These are phyloP conservation scores for Seriola quinqueradiata DNA, from an alignment of 2,113 vertebrate species.

Conservation along the genomic window DNA sequence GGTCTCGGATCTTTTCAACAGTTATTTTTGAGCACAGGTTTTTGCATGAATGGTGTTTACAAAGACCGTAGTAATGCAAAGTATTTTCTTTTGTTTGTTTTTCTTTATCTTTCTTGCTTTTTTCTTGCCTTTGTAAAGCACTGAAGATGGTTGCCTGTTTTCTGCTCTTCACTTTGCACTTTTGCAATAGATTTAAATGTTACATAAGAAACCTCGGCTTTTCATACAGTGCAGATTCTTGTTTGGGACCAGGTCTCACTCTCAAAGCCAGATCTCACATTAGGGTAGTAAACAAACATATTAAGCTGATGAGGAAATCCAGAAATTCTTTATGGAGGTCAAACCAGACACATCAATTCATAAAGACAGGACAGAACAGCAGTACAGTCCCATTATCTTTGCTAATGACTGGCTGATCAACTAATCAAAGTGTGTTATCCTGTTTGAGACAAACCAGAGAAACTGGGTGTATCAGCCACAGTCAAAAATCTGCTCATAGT, in stretches of 20 bases:
- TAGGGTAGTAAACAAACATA: background rate
- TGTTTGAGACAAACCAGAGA: slow-evolving; percentile 4
- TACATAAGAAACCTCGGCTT: background rate
- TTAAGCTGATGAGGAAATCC: background rate
- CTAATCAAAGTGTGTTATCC: background rate
- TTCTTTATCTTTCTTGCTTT: slow-evolving; percentile 38
- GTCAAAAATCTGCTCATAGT: background rate
- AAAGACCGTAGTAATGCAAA: background rate
- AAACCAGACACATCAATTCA: background rate
- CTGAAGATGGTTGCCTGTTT: slow-evolving; percentile 37
- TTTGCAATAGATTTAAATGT: background rate
- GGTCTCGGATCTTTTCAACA: background rate
- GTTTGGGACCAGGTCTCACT: background rate
- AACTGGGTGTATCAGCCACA: slow-evolving; percentile 13
- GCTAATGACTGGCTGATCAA: background rate
- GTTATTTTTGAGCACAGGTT: background rate
- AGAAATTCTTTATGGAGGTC: background rate
- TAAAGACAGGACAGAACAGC: background rate
- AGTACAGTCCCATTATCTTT: background rate
- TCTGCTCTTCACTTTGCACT: slow-evolving; percentile 31
- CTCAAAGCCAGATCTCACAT: background rate
- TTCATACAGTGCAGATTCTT: background rate
- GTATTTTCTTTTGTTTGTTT: slow-evolving; percentile 1
- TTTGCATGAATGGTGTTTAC: slow-evolving; percentile 35
- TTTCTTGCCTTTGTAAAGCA: slow-evolving; percentile 40